Base-by-base conservation (phyloP, 2,888 invertebrate species). In the Deilephila porcellus region DNA sequence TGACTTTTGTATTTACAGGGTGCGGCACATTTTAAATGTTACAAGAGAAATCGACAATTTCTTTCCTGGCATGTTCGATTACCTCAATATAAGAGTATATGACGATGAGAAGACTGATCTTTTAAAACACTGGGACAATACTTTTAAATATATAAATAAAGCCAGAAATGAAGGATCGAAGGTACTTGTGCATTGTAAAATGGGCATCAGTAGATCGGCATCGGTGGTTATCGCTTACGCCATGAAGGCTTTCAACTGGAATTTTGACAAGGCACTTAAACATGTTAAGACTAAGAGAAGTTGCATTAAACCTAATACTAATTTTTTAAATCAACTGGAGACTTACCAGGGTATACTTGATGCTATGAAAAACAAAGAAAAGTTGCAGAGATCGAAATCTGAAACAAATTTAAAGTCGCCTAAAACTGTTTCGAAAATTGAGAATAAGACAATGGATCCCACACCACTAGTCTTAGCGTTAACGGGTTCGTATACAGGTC, bases 1-100 rank as follows among this genome's bases (percentile, higher is more conserved):
- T 73, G 60, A 70, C 37, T 59, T 80, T 85, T 79, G 82, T 79
- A 80, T 90, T 92, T 96, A 74, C 93, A 99, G 99, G 76, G 98
- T 99, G 79, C 97, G 98, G 76, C 98, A 99, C 93, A 99, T 99
- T 87, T 95, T 99, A 86, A 99, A 99, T 92, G 99, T 99, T 75
- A 99, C 99, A 20, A 96, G 98, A 87, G 99, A 99, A 95, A 99
- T 99, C 81, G 99, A 99, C 95, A 99, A 99, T 94, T 99, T 99
- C 92, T 99, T 99, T 90, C 99, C 99, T 63, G 99, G 99, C 73
- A 97, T 97, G 95, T 99, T 99, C 92, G 97, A 98, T 88, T 99
- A 99, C 91, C 96, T 98, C 88, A 99, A 99, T 94, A 97, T 99
- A 79, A 97, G 99, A 82, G 99, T 99, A 72, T 98, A 98, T 89